phyloP scores from a whole-genome alignment of 2,113 vertebrate genomes.

The Ctenomys sociabilis region DNA sequence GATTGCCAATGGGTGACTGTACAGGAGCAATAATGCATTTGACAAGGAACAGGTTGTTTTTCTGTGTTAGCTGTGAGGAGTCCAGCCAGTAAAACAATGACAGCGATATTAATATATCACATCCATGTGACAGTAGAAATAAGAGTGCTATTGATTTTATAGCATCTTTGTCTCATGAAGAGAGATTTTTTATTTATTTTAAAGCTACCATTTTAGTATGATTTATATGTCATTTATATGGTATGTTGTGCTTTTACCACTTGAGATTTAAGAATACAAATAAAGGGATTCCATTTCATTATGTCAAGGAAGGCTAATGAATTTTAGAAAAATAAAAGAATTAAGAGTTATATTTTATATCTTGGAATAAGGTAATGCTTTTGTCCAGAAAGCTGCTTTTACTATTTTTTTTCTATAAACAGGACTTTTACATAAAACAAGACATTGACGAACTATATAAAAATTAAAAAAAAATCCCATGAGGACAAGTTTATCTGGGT shows the following conservation, averaged over 20 bases:
- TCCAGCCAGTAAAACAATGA: slow-evolving; percentile 63
- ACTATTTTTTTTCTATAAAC: not conserved
- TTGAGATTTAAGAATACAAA: slow-evolving; percentile 36
- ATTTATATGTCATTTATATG: slow-evolving; percentile 75
- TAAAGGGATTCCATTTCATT: not conserved
- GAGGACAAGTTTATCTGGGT: not conserved
- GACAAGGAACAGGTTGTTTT: slow-evolving; percentile 55
- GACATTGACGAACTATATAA: not conserved
- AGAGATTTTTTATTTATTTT: slow-evolving; percentile 68
- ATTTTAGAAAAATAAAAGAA: not conserved
- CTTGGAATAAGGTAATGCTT: not conserved
- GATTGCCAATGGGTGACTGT: not conserved
- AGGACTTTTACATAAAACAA: not conserved
- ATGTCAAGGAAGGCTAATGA: not conserved
- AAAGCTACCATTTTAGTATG: slow-evolving; percentile 65
- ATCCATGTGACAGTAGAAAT: slow-evolving; percentile 75
- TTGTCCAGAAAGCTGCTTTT: not conserved
- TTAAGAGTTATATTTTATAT: not conserved
- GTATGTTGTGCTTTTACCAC: slow-evolving; percentile 57
- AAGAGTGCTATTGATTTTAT: slow-evolving; percentile 80
- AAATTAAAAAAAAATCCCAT: not conserved
- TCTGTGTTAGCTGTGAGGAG: slow-evolving; percentile 55
- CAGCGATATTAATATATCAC: slow-evolving; percentile 72
- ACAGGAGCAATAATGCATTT: not conserved
- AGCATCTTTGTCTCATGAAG: slow-evolving; percentile 69